phyloP scores from a whole-genome alignment of 2,888 invertebrate genomes.

The Dysmachus trigonus region DNA sequence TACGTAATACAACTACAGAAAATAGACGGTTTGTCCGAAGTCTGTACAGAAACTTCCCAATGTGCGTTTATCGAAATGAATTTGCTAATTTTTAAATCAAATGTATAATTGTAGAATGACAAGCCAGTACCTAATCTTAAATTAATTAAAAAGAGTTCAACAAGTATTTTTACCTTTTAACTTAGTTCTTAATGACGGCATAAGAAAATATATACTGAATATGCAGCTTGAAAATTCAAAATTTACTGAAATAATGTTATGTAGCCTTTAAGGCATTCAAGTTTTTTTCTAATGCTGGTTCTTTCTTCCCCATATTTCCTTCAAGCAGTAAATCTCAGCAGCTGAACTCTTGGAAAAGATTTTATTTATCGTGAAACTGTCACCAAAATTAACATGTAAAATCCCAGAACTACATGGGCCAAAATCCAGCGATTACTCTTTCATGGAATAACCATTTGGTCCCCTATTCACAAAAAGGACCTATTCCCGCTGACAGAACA shows the following conservation, averaged over 20 bases:
- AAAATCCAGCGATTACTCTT: constrained; percentile 7
- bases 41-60: too few relatives aligned
- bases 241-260: neutral
- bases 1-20: too few relatives aligned
- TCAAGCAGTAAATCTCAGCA: neutral
- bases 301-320: neutral
- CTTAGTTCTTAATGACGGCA: too few relatives aligned
- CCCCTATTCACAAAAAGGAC: neutral
- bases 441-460: neutral
- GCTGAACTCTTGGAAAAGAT: neutral
- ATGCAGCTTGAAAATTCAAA: too few relatives aligned
- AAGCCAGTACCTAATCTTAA: too few relatives aligned
- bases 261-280: neutral
- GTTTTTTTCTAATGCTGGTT: neutral
- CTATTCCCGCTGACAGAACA: neutral
- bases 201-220: too few relatives aligned
- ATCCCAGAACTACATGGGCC: neutral
- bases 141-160: too few relatives aligned
- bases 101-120: too few relatives aligned
- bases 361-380: constrained; percentile 5
- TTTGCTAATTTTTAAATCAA: too few relatives aligned
- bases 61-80: too few relatives aligned
- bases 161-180: too few relatives aligned
- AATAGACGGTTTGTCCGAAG: too few relatives aligned
- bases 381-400: neutral